These are phyloP conservation scores for Morpho achilles DNA, from an alignment of 2,888 invertebrate species.

Conservation along the genomic window DNA sequence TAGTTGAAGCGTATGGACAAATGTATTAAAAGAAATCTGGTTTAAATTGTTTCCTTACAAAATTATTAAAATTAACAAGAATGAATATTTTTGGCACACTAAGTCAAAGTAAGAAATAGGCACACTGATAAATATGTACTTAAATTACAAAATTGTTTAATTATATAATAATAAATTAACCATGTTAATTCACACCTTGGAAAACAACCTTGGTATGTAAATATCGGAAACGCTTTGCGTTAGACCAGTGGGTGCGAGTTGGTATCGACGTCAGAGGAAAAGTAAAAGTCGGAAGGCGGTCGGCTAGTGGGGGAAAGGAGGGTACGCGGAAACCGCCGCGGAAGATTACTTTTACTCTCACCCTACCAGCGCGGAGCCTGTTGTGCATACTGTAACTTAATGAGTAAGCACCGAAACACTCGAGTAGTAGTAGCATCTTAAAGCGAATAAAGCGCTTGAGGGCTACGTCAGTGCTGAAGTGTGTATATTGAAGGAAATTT, in stretches of 20 bases:
- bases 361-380: background rate
- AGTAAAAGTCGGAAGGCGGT: constrained; percentile 68
- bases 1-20: too few relatives aligned
- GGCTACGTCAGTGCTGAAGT: too few relatives aligned
- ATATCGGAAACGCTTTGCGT: constrained; percentile 1
- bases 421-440: too few relatives aligned
- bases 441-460: too few relatives aligned
- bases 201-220: constrained; percentile 3
- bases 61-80: too few relatives aligned
- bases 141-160: background rate
- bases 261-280: constrained; percentile 43
- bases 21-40: too few relatives aligned
- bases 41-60: too few relatives aligned
- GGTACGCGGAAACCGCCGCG: constrained; percentile 54
- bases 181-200: constrained; percentile 1
- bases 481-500: too few relatives aligned
- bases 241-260: constrained; percentile 4
- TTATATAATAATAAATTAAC: background rate
- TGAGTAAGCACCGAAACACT: too few relatives aligned
- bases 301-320: constrained; percentile 24
- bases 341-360: constrained; percentile 72
- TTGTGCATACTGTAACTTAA: background rate
- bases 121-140: too few relatives aligned
- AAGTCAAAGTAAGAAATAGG: too few relatives aligned
- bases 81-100: too few relatives aligned